Conservation (phyloP, 2,797 vertebrate species). For the Stomatorhinus walkeri region DNA sequence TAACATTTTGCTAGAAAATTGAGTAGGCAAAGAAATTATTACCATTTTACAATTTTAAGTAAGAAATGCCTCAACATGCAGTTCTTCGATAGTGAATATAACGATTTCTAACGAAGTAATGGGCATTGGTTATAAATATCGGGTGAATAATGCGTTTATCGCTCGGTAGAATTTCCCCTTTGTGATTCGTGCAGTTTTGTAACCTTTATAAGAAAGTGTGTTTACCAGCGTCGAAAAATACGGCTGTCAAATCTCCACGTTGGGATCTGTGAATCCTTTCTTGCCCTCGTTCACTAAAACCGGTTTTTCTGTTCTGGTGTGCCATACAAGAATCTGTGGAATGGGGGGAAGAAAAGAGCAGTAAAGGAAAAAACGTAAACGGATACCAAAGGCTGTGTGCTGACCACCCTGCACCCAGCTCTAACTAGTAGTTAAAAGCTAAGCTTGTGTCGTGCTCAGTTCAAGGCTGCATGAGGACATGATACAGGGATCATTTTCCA, state of each 20-base stretch:
- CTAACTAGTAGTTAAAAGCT: not conserved
- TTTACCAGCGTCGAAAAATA: constrained; percentile 38
- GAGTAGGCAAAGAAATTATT: not conserved
- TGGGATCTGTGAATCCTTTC: constrained; percentile 95
- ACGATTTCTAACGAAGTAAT: not conserved
- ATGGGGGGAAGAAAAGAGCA: not conserved
- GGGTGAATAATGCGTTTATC: not conserved
- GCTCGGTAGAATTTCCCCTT: not conserved
- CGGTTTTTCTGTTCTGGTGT: constrained; percentile 95
- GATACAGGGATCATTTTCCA: not conserved
- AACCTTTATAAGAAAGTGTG: not conserved
- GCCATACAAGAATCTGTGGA: constrained; percentile 91
- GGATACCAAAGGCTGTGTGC: not conserved
- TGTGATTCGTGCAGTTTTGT: not conserved
- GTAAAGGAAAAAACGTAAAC: not conserved
- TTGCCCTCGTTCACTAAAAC: constrained; percentile 96
- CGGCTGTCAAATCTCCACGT: constrained; percentile 83
- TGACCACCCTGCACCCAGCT: not conserved
- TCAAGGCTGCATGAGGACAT: not conserved
- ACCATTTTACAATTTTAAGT: not conserved
- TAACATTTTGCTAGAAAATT: not conserved
- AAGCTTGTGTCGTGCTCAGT: not conserved
- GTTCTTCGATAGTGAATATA: not conserved
- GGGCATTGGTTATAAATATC: not conserved
- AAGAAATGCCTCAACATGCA: not conserved